Evolutionary conservation across 1,140 invertebrate genomes (phyloP).

Genomic region (Cotesia glomerata): DNA sequence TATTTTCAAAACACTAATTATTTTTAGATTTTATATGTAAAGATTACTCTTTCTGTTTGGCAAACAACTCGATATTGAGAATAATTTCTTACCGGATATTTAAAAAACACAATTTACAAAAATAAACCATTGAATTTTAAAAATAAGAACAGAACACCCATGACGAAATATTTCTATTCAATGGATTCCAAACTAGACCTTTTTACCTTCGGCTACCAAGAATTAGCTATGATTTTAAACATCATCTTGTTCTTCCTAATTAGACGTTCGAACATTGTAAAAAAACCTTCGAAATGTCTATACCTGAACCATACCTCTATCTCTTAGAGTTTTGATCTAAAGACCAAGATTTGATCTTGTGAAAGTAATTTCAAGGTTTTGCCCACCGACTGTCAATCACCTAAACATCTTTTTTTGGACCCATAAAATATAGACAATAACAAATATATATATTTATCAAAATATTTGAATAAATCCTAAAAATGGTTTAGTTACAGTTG

Average conservation of each 20-base stretch:
- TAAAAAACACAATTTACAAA: too few relatives aligned
- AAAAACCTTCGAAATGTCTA: constrained; percentile 41
- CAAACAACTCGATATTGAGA: too few relatives aligned
- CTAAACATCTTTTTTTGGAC: too few relatives aligned
- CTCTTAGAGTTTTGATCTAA: too few relatives aligned
- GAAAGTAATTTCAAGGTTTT: constrained; percentile 30
- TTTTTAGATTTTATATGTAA: too few relatives aligned
- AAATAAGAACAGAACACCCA: background rate
- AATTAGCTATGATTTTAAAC: constrained; percentile 44
- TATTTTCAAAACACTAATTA: background rate
- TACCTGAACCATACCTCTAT: background rate
- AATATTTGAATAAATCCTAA: too few relatives aligned
- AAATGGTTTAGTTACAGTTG: background rate
- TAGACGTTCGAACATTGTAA: constrained; percentile 37
- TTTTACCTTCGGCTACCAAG: background rate
- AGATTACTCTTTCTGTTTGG: too few relatives aligned
- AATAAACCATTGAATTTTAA: too few relatives aligned
- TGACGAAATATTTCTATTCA: background rate
- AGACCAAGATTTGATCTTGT: background rate
- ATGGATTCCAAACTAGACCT: background rate
- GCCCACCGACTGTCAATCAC: constrained; percentile 22
- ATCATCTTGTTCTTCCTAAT: constrained; percentile 49
- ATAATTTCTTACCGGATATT: too few relatives aligned
- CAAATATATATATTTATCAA: background rate
- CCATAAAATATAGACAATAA: background rate